These are phyloP conservation scores for Macropis europaea DNA, from an alignment of 2,888 invertebrate species.

Conservation along the genomic window DNA sequence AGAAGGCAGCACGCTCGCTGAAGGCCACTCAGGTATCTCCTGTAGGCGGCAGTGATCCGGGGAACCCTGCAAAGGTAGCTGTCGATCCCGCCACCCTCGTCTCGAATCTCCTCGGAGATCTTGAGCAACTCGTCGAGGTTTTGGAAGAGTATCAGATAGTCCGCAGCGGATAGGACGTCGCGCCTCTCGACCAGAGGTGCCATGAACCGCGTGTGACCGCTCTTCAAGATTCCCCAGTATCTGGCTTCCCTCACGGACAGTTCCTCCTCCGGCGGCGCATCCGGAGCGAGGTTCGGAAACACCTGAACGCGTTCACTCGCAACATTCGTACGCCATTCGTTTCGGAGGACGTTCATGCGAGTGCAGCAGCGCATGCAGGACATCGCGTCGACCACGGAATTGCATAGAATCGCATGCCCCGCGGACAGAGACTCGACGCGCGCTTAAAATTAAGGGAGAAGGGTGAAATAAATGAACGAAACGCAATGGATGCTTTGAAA, in stretches of 20 bases:
- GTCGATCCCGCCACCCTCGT: constrained; percentile 85
- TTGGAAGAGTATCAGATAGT: constrained; percentile 91
- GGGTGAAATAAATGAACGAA: constrained; percentile 63
- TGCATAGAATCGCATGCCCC: neutral
- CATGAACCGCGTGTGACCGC: constrained; percentile 89
- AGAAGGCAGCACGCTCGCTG: constrained; percentile 92
- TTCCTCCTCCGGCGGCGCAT: constrained; percentile 88
- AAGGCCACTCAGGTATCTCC: constrained; percentile 91
- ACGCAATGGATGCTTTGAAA: constrained; percentile 78
- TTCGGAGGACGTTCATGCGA: neutral
- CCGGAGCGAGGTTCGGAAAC: constrained; percentile 76
- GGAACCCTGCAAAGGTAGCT: constrained; percentile 87
- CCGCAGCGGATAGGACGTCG: constrained; percentile 88
- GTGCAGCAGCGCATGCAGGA: constrained; percentile 8
- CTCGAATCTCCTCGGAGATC: constrained; percentile 90
- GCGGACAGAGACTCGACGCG: neutral
- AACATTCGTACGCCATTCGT: neutral
- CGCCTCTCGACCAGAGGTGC: constrained; percentile 87
- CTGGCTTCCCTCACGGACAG: constrained; percentile 89
- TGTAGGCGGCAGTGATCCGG: constrained; percentile 88
- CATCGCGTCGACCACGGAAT: neutral
- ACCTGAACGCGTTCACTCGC: constrained; percentile 62
- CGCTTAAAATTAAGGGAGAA: constrained; percentile 5
- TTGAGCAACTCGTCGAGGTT: constrained; percentile 91
- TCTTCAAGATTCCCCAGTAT: constrained; percentile 88